These are phyloP conservation scores for Sakesphorus luctuosus DNA, from an alignment of 2,113 vertebrate genomes.

Conservation along the genomic window DNA sequence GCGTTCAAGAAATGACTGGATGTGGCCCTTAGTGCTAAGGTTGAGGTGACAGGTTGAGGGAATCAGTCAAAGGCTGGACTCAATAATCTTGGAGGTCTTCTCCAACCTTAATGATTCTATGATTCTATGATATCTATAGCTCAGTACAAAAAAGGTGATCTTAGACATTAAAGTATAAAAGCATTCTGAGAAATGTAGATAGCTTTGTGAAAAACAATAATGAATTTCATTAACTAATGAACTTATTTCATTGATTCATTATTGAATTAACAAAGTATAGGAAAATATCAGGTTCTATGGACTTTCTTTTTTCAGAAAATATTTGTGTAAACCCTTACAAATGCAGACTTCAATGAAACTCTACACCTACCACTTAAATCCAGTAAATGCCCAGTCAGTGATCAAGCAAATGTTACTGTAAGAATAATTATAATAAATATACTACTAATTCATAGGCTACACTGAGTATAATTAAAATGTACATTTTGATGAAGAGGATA, in stretches of 20 bases:
- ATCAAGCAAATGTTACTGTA: neutral
- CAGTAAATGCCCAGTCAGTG: neutral
- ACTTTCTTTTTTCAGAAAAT: neutral
- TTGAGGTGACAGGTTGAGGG: neutral
- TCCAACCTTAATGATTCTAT: neutral
- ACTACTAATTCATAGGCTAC: neutral
- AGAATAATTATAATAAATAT: neutral
- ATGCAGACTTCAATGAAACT: neutral
- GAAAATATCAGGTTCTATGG: neutral
- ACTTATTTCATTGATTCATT: neutral
- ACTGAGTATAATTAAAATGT: neutral
- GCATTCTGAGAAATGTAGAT: neutral
- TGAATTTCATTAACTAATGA: neutral
- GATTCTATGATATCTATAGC: neutral
- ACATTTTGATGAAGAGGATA: neutral
- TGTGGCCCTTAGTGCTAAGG: neutral
- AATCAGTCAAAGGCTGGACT: neutral
- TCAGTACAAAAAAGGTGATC: neutral
- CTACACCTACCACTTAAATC: neutral
- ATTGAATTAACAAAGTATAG: neutral
- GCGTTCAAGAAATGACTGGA: neutral
- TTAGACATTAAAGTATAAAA: neutral
- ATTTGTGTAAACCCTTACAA: neutral
- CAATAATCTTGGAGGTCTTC: neutral
- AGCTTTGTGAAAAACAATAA: neutral